A percentile compares a stretch with the other conserved stretches of the same genome.
Evolutionary conservation across 2,888 invertebrate species (phyloP).

Genomic region (Drosophila robusta): DNA sequence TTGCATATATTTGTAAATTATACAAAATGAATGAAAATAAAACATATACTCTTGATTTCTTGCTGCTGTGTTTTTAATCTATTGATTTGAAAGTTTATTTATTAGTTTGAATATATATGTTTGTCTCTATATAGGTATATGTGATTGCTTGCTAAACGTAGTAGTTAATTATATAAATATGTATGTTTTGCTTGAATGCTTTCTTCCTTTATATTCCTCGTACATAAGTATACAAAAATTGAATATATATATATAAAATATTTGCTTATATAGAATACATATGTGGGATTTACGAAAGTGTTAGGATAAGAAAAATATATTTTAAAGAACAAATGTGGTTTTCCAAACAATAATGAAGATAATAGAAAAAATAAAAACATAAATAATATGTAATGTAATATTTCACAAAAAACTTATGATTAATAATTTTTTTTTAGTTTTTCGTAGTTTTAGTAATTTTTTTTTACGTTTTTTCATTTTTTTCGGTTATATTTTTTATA

Average conservation of each 20-base stretch:
- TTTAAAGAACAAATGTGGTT: constrained; percentile 22
- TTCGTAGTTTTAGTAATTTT: constrained; percentile 51
- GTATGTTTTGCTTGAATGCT: constrained; percentile 44
- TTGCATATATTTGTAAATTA: constrained; percentile 43
- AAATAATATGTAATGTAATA: constrained; percentile 62
- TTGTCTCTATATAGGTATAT: constrained; percentile 34
- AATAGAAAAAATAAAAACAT: constrained; percentile 47
- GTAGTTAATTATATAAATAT: constrained; percentile 64
- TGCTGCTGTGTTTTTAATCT: constrained; percentile 50
- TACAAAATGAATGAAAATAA: constrained; percentile 35
- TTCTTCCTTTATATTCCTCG: constrained; percentile 30
- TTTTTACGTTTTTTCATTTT: constrained; percentile 64
- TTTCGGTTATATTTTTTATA: constrained; percentile 52
- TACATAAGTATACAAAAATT: constrained; percentile 35
- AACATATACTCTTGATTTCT: constrained; percentile 13
- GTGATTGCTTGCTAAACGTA: constrained; percentile 50
- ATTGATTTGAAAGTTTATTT: constrained; percentile 66
- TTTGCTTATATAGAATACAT: constrained; percentile 32
- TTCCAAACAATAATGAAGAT: constrained; percentile 28
- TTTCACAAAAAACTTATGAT: constrained; percentile 66
- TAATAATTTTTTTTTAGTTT: constrained; percentile 51
- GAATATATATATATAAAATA: constrained; percentile 42
- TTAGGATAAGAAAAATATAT: constrained; percentile 17
- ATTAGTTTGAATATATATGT: constrained; percentile 49
- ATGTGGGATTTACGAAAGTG: constrained; percentile 42